Percentiles rank a stretch among this genome's conserved stretches.
These are phyloP conservation scores for Polia nebulosa DNA, from an alignment of 2,888 invertebrate species.

Conservation along the genomic window DNA sequence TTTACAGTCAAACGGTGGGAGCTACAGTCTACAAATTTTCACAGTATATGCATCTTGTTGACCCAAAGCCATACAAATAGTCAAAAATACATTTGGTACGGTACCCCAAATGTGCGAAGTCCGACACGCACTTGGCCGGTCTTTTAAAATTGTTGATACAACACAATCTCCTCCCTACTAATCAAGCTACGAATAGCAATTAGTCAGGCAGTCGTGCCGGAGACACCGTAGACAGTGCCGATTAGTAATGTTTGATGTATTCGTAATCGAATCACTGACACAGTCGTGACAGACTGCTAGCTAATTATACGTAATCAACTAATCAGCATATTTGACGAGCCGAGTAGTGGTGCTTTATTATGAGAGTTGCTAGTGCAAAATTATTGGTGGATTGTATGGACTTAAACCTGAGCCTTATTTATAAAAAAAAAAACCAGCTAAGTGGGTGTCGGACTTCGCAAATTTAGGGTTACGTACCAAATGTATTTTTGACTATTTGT, in stretches of 20 bases:
- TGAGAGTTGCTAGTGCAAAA: neutral
- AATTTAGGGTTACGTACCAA: too few species aligned
- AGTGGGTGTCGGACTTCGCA: too few species aligned
- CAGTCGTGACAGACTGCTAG: slow-evolving; percentile 40
- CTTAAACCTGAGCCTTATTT: too few species aligned
- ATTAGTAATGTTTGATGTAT: slow-evolving; percentile 59
- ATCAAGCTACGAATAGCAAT: slow-evolving; percentile 43
- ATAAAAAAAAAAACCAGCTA: too few species aligned
- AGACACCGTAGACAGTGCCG: slow-evolving; percentile 40
- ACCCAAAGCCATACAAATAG: too few species aligned
- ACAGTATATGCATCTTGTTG: too few species aligned
- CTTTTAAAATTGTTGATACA: slow-evolving; percentile 28
- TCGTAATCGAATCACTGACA: slow-evolving; percentile 55
- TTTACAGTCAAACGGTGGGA: too few species aligned
- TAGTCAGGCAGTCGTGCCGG: slow-evolving; percentile 45
- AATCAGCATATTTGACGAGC: slow-evolving; percentile 38
- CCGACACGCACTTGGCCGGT: neutral
- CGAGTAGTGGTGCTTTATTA: slow-evolving; percentile 1
- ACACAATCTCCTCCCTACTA: slow-evolving; percentile 17
- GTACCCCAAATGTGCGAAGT: too few species aligned
- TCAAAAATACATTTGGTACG: too few species aligned
- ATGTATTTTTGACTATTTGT: too few species aligned
- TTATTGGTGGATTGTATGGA: neutral
- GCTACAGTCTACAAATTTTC: too few species aligned
- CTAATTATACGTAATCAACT: slow-evolving; percentile 49